Conservation (phyloP, 2,113 vertebrate species). For the Rhagologus leucostigma region DNA sequence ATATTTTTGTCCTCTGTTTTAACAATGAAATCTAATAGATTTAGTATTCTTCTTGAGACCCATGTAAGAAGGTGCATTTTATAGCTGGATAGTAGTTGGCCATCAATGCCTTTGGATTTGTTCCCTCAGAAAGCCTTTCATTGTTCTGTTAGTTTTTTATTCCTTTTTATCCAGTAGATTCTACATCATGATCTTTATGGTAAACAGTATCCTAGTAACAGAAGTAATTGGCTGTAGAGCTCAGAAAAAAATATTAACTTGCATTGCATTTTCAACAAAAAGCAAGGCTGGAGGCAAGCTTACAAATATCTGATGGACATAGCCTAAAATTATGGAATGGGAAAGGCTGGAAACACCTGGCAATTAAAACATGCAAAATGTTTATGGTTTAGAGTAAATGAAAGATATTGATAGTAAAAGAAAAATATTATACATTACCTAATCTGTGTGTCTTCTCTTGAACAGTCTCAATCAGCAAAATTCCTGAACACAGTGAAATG, state of each 20-base stretch:
- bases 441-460: background rate
- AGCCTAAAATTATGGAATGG: background rate
- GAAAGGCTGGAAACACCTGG: background rate
- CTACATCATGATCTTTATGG: background rate
- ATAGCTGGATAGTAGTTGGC: background rate
- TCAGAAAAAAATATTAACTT: background rate
- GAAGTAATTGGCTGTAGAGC: background rate
- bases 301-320: background rate
- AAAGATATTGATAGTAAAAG: background rate
- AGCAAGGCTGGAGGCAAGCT: background rate
- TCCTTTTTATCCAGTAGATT: background rate
- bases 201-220: conserved; percentile 50
- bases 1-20: background rate
- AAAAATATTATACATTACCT: background rate
- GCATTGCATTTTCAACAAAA: background rate
- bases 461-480: background rate
- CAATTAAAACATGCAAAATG: background rate
- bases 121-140: background rate
- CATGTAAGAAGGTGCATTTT: background rate
- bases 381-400: background rate
- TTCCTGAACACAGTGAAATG: background rate
- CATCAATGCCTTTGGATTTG: background rate
- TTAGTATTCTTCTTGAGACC: background rate
- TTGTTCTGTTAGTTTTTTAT: background rate
- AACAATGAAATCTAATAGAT: background rate